Conservation (phyloP, 2,797 vertebrate species). For the Sphaeramia orbicularis region DNA sequence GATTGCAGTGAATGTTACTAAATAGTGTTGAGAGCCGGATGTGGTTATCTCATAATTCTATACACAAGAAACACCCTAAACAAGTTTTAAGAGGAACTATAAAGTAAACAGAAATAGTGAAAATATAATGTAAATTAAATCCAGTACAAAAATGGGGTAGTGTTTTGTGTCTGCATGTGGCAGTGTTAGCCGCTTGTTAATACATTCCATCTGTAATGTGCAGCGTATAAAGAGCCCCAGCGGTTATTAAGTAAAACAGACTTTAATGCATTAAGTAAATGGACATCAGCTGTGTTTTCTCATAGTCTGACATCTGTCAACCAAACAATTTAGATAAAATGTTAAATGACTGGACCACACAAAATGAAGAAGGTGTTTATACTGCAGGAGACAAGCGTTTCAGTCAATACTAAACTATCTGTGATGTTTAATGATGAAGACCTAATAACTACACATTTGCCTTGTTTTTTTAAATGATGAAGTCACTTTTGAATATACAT, state of each 20-base stretch:
- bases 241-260: constrained; percentile 31
- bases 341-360: not conserved
- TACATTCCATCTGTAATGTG: constrained; percentile 16
- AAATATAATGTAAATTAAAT: too few species aligned
- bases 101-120: too few species aligned
- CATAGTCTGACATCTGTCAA: constrained; percentile 24
- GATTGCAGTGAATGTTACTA: too few species aligned
- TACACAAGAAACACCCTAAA: too few species aligned
- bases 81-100: too few species aligned
- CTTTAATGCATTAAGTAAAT: constrained; percentile 24
- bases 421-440: not conserved
- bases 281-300: constrained; percentile 21
- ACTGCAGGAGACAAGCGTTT: constrained; percentile 4
- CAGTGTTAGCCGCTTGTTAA: too few species aligned
- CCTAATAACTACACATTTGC: not conserved
- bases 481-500: not conserved
- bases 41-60: too few species aligned
- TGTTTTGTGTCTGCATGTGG: too few species aligned
- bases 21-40: too few species aligned
- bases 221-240: constrained; percentile 22
- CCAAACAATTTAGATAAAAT: constrained; percentile 30
- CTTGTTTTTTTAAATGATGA: not conserved
- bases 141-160: too few species aligned
- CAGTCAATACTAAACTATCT: not conserved
- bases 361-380: constrained; percentile 2